Evolutionary conservation across 2,797 vertebrate genomes (phyloP).

Genomic region (Varecia variegata): DNA sequence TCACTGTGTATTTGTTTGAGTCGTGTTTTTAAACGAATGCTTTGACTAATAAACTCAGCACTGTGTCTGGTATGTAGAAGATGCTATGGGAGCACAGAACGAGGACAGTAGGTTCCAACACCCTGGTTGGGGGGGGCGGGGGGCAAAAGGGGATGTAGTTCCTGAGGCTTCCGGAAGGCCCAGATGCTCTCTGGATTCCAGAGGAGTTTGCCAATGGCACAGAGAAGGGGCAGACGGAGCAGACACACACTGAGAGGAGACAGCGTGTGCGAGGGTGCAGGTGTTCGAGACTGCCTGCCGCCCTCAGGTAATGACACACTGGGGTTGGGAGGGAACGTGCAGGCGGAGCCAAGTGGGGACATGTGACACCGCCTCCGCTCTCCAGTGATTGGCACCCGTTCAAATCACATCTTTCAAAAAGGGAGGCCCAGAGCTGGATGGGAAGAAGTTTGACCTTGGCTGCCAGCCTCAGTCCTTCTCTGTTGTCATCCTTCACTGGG

Average conservation of each 20-base stretch:
- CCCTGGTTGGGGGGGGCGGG: fast-evolving
- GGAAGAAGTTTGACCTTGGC: not conserved
- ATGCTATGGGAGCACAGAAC: not conserved
- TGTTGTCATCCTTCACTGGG: not conserved
- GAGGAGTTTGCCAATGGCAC: not conserved
- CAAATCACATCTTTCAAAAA: not conserved
- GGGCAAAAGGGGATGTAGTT: fast-evolving
- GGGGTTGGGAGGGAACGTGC: not conserved
- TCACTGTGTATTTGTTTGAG: fast-evolving
- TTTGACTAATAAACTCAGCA: not conserved
- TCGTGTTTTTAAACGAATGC: not conserved
- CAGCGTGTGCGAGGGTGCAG: not conserved
- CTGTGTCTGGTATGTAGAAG: fast-evolving
- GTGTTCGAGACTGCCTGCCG: not conserved
- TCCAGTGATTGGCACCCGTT: not conserved
- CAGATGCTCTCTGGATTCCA: not conserved
- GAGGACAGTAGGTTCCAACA: not conserved
- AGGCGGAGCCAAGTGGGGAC: not conserved
- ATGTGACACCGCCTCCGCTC: not conserved
- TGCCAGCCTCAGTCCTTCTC: not conserved
- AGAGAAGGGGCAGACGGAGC: not conserved
- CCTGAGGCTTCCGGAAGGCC: not conserved
- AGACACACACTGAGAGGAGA: not conserved
- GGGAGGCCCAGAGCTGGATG: not conserved
- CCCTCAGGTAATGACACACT: not conserved